Evolutionary conservation across 2,888 invertebrate genomes (phyloP), one percentile per base, ranked within the genome.

Genomic region (Nematopogon swammerdamellus): DNA sequence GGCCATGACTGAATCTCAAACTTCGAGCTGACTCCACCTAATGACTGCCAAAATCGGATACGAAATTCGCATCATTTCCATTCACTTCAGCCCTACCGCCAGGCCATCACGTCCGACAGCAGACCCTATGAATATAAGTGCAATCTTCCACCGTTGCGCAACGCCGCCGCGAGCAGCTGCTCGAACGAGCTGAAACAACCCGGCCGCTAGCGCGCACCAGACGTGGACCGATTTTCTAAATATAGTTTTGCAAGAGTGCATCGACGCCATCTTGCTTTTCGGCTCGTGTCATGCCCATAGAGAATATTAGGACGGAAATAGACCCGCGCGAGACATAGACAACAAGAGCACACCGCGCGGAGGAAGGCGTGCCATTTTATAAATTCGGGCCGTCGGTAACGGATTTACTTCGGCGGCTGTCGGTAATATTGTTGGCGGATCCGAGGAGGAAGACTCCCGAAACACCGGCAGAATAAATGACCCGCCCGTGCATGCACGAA

Each of bases 161-260:
- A 49, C 29, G 14, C 47, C n/a, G 18, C 42, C n/a, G 18, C 30
- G 42, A 19, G 48, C 43, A 36, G 42, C 45, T 19, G 49, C 49
- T 45, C 49, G 8, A 8, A 19, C 61, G 65, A 62, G 67, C 73
- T 72, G 68, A 71, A 75, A 69, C 70, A 68, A 70, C 62, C 67
- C 67, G 36, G 25, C 25, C 43, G 51, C 53, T 46, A 49, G 43
- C 25, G 48, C 49, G 43, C 47, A 52, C 67, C 25, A 36, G 36
- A 36, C 36, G 36, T 36, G 36, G 36, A 36, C 36, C 36, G 36
- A 36, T 36, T 36, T n/a, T 36, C 36, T 68, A 68, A 63, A 66
- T 65, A 66, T 74, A 74, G 73, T 70, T 73, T 67, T 74, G 74
- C 74, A 74, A 72, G 68, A 69, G 64, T 73, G 74, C 74, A 63